Percentiles rank a stretch among this genome's conserved stretches.
Conservation (phyloP, 53 echinoderm and acorn worm species). For the Henricia sp. region DNA sequence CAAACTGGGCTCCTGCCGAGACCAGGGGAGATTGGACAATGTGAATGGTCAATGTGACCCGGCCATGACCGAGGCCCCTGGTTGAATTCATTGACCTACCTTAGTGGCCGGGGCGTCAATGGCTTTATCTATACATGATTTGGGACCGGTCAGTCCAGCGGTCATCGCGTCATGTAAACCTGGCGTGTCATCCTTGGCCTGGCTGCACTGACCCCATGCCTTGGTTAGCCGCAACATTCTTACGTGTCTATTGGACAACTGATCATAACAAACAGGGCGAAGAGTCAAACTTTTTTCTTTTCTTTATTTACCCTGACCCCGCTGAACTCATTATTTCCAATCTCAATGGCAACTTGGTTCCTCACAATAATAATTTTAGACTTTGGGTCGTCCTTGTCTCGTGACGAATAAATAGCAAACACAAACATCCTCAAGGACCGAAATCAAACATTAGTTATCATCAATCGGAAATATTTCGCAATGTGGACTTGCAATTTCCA, state of each 20-base stretch:
- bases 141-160: conserved; percentile 22
- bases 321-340: conserved; percentile 32
- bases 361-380: too few relatives aligned
- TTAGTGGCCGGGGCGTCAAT: conserved; percentile 55
- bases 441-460: too few relatives aligned
- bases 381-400: too few relatives aligned
- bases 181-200: conserved; percentile 53
- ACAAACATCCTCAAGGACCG: too few relatives aligned
- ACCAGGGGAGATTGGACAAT: background rate
- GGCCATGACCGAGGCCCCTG: conserved; percentile 40
- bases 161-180: background rate
- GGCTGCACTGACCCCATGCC: conserved; percentile 38
- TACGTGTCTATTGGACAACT: conserved; percentile 59
- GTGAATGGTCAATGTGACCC: conserved; percentile 3
- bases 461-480: too few relatives aligned
- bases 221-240: conserved; percentile 52
- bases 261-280: conserved; percentile 47
- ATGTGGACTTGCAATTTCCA: too few relatives aligned
- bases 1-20: background rate
- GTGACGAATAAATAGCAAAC: too few relatives aligned
- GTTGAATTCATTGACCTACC: conserved; percentile 58
- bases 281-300: too few relatives aligned
- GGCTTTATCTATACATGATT: conserved; percentile 16
- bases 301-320: conserved; percentile 45
- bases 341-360: too few relatives aligned